Base-by-base conservation (phyloP, 35 echinoderm and acorn worm genomes). In the Apostichopus californicus region DNA sequence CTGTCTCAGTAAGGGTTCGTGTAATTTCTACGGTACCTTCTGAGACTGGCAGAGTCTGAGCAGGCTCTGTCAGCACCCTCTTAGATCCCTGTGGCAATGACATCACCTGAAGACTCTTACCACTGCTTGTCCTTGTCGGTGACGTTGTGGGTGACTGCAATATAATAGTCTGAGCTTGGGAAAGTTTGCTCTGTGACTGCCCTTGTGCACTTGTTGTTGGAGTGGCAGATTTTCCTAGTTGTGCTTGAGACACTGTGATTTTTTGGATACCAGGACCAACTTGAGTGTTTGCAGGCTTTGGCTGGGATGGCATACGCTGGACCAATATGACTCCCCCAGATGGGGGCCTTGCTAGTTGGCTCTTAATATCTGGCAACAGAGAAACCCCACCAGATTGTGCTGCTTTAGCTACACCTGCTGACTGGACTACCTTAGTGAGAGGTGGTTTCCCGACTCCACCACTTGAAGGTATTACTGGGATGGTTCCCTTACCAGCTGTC, bases 251-350 rank as follows among this genome's bases (percentile, higher is more conserved):
- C 14, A 87, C 79, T 79, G 73, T 92, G 1, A 95, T 92, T 8
- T 88, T 70, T 9, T 88, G 90, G 66, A 98, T 86, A 24, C 96
- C 93, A 64, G 95, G 65, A 17, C 94, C 75, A 6, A 94, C 86
- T 78, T 98, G 94, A 7, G 84, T 91, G 71, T 85, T 93, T 54
- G 89, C 79, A 57, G 92, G 73, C 87, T 95, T 98, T 6, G 77
- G 55, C n/a, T 73, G 77, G 17, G 92, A 77, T 60, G 96, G 73
- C 63, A 90, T 94, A 5, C 96, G 77, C 71, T 98, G 96, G 7
- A 98, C 94, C 59, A 98, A 87, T 21, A 98, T 94, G 18, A 98
- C 96, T 5, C 96, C 96, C 65, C 96, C 96, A 1, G 96, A 92
- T 34, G 94, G 82, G 22, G 96, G 95, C 25, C 92, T 93, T 8